A percentile compares a stretch with the other conserved stretches of the same genome.
Evolutionary conservation across 1,140 invertebrate species (phyloP).

Genomic region (Brachystomella parvula): DNA sequence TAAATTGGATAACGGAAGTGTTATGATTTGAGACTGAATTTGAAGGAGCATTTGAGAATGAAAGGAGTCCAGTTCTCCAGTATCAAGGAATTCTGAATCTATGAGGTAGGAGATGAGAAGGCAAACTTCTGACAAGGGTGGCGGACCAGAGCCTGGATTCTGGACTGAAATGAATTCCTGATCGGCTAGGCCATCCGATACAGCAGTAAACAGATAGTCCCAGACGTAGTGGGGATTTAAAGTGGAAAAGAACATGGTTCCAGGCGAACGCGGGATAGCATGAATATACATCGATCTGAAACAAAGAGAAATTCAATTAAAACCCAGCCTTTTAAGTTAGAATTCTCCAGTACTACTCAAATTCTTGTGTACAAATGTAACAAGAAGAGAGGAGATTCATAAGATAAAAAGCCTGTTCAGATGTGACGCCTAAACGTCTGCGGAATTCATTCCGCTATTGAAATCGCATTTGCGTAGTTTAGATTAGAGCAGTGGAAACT

Average conservation of each 20-base stretch:
- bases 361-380: too few relatives aligned
- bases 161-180: not conserved
- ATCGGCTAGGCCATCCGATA: slow-evolving; percentile 45
- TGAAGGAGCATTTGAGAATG: not conserved
- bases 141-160: slow-evolving; percentile 3
- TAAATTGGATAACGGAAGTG: not conserved
- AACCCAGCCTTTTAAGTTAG: not conserved
- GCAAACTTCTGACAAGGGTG: slow-evolving; percentile 1
- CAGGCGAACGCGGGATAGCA: slow-evolving; percentile 60
- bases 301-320: slow-evolving; percentile 1
- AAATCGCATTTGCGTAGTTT: not conserved
- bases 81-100: not conserved
- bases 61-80: not conserved
- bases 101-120: slow-evolving; percentile 1
- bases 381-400: too few relatives aligned
- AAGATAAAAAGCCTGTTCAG: not conserved
- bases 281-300: slow-evolving; percentile 17
- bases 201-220: slow-evolving; percentile 67
- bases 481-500: not conserved
- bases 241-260: slow-evolving; percentile 75
- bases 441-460: not conserved
- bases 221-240: slow-evolving; percentile 80
- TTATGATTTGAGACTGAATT: not conserved
- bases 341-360: too few relatives aligned
- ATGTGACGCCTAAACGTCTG: not conserved